Evolutionary conservation across 2,113 vertebrate species (phyloP).

Genomic region (Thamnophis sirtalis): DNA sequence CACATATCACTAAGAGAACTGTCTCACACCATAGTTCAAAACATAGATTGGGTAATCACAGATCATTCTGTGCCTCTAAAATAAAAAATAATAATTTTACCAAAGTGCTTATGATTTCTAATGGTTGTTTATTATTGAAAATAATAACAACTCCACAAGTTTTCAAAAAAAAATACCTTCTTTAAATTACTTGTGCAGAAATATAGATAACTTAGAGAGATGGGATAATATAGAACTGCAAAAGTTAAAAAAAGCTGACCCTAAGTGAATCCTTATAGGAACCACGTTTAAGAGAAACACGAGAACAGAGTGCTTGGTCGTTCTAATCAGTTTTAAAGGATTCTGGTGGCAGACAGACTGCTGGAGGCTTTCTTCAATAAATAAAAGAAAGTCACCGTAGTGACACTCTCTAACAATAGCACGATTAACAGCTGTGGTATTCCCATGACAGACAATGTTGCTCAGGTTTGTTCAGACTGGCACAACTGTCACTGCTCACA

Average conservation of each 20-base stretch:
- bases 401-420: conserved; percentile 71
- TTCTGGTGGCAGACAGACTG: conserved; percentile 59
- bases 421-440: conserved; percentile 81
- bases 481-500: conserved; percentile 71
- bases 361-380: conserved; percentile 51
- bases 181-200: neutral
- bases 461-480: conserved; percentile 64
- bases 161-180: neutral
- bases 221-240: neutral
- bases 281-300: conserved; percentile 4
- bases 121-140: neutral
- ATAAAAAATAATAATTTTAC: neutral
- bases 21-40: neutral
- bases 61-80: neutral
- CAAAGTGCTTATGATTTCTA: neutral
- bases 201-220: fast-evolving
- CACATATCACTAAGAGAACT: neutral
- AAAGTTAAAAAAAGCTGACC: neutral
- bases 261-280: conserved; percentile 13
- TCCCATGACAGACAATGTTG: conserved; percentile 83
- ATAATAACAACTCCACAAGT: neutral
- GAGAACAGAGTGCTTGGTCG: conserved; percentile 34
- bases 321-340: conserved; percentile 43
- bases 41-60: neutral
- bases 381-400: conserved; percentile 45